These are phyloP conservation scores for Sthenelais limicola DNA, from an alignment of 2,888 invertebrate species.

Conservation along the genomic window DNA sequence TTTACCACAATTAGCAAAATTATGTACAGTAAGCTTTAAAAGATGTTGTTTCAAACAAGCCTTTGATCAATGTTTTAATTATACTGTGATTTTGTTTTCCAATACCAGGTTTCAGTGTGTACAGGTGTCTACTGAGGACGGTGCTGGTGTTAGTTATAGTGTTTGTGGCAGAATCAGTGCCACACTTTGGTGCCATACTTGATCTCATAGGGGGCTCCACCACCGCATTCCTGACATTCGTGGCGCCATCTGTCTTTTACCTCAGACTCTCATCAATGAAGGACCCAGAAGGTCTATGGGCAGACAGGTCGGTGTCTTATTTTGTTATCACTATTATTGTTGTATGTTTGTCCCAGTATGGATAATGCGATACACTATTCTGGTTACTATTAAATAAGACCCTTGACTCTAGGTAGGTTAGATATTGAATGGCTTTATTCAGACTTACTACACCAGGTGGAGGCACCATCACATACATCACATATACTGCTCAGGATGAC, in stretches of 20 bases:
- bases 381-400: no score
- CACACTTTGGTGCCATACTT: constrained; percentile 89
- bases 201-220: constrained; percentile 88
- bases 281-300: constrained; percentile 71
- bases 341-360: not conserved
- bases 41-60: no score
- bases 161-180: constrained; percentile 85
- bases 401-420: no score
- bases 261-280: constrained; percentile 78
- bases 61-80: no score
- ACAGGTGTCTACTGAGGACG: constrained; percentile 82
- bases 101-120: constrained; percentile 81
- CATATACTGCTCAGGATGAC: no score
- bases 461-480: no score
- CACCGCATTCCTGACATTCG: constrained; percentile 86
- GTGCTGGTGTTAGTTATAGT: constrained; percentile 81
- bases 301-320: constrained; percentile 72
- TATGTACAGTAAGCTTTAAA: no score
- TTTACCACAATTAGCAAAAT: no score
- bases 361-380: no score
- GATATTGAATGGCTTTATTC: no score
- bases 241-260: constrained; percentile 88
- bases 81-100: no score
- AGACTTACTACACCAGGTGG: no score
- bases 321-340: not conserved